Percentiles rank a stretch among this genome's conserved stretches.
phyloP scores from a whole-genome alignment of 92 coral and sea anemone species.

The Isaurus tuberculatus region DNA sequence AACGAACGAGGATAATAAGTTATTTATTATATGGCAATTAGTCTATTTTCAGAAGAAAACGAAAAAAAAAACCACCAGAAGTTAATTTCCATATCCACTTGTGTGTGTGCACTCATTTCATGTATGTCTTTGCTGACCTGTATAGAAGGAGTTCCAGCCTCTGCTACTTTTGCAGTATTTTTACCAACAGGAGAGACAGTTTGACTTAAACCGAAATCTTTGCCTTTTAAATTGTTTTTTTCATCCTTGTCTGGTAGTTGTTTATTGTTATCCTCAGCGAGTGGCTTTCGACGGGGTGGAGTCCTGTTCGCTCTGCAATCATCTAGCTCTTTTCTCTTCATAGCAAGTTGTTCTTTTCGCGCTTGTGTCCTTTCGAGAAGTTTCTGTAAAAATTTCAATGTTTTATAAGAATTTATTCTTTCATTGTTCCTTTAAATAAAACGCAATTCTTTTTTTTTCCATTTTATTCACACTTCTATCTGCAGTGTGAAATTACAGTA shows the following conservation, averaged over 20 bases:
- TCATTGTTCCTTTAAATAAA: neutral
- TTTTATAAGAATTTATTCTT: neutral
- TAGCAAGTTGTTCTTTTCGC: conserved; percentile 85
- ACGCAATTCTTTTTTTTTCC: neutral
- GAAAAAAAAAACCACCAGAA: too few species aligned
- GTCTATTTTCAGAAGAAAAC: too few species aligned
- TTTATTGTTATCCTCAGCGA: conserved; percentile 72
- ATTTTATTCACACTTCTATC: neutral
- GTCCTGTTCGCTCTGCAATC: conserved; percentile 83
- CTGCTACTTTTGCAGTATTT: conserved; percentile 57
- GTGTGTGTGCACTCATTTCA: too few species aligned
- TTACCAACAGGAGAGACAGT: conserved; percentile 57
- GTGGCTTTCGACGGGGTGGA: conserved; percentile 81
- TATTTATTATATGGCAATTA: too few species aligned
- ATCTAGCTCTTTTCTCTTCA: conserved; percentile 86
- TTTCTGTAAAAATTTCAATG: conserved; percentile 59
- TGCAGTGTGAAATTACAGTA: neutral
- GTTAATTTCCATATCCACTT: too few species aligned
- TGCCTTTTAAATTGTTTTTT: neutral
- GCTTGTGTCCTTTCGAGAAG: conserved; percentile 94
- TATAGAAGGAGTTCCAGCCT: conserved; percentile 79
- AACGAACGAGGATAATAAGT: too few species aligned
- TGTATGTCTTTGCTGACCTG: conserved; percentile 53
- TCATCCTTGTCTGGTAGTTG: conserved; percentile 42
- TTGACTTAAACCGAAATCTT: neutral